phyloP scores from a whole-genome alignment of 2,888 invertebrate species.

The Exocentrus adspersus region DNA sequence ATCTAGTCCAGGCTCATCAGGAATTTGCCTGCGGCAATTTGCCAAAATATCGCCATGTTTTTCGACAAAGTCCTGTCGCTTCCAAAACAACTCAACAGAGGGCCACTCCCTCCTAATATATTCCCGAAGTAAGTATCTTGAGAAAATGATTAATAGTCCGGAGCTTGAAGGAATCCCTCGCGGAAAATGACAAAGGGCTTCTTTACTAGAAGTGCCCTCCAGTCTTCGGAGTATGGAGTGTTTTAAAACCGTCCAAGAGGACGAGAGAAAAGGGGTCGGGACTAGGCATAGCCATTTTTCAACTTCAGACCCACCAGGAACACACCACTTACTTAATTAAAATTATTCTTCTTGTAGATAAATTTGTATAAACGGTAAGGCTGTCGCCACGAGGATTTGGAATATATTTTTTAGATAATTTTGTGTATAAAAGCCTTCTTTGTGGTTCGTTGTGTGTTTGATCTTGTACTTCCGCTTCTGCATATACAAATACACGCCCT shows the following conservation, averaged over 20 bases:
- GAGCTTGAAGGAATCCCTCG: background rate
- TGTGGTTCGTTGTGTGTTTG: too few species aligned
- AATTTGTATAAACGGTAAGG: too few species aligned
- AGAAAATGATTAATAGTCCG: conserved; percentile 8
- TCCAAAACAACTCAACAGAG: background rate
- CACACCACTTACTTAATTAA: too few species aligned
- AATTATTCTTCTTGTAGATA: too few species aligned
- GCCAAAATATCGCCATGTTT: background rate
- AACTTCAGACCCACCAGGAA: too few species aligned
- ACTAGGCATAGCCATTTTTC: background rate
- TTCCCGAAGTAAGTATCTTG: conserved; percentile 1
- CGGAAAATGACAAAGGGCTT: conserved; percentile 3
- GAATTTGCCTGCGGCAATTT: background rate
- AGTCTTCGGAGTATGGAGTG: background rate
- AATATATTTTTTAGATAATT: too few species aligned
- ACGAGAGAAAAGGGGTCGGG: background rate
- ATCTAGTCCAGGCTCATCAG: too few species aligned
- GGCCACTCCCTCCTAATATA: background rate
- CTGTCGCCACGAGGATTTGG: too few species aligned
- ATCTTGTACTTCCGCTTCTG: too few species aligned
- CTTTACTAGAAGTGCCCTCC: background rate
- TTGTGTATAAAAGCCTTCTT: too few species aligned
- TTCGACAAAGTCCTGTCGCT: background rate
- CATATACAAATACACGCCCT: too few species aligned
- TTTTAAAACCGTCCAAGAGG: conserved; percentile 7